These are phyloP conservation scores for Coryphaenoides rupestris DNA, from an alignment of 2,113 vertebrate genomes.

Conservation along the genomic window DNA sequence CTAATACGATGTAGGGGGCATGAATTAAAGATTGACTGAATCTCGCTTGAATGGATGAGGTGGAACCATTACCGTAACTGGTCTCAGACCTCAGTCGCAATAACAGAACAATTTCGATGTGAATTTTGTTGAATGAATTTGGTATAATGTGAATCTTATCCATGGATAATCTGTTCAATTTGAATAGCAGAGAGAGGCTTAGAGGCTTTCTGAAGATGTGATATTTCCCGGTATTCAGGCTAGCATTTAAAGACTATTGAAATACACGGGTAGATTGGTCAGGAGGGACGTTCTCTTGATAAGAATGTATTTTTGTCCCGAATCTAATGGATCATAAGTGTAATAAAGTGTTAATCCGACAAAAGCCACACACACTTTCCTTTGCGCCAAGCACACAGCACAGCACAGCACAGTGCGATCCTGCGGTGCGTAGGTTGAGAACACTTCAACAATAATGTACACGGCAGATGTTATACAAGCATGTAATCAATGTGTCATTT, in stretches of 20 bases:
- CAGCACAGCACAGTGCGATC: no score
- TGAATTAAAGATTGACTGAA: not conserved
- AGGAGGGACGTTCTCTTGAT: no score
- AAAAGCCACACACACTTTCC: no score
- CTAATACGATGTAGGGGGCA: not conserved
- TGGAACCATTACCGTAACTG: constrained; percentile 3
- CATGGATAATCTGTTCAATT: not conserved
- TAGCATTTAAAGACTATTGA: not conserved
- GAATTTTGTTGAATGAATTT: not conserved
- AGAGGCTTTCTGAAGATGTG: constrained; percentile 23
- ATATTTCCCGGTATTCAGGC: constrained; percentile 20
- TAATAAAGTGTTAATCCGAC: no score
- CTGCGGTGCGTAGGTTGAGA: no score
- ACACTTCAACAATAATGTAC: no score
- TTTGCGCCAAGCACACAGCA: no score
- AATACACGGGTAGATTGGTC: no score
- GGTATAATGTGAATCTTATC: not conserved
- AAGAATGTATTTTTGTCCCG: no score
- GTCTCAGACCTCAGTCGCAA: not conserved
- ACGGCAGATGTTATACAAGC: no score
- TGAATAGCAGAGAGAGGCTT: constrained; percentile 3
- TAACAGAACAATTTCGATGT: not conserved
- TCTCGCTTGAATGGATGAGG: not conserved
- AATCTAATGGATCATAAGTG: no score
- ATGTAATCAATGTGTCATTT: no score